These are phyloP conservation scores for Lepidotrigona ventralis DNA, from an alignment of 1,140 invertebrate genomes.

Conservation along the genomic window DNA sequence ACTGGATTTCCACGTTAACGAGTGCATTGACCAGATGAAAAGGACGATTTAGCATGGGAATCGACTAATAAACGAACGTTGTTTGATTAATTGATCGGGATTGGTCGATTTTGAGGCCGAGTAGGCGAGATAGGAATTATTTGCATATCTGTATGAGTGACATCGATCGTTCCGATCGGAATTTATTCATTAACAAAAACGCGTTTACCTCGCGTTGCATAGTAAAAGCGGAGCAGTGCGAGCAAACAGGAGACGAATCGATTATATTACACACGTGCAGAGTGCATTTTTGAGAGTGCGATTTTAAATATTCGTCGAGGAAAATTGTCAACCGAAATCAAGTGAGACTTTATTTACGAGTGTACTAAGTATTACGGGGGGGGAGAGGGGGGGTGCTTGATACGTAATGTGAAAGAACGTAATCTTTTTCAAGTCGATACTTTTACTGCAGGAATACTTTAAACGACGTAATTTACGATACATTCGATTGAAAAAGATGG, in stretches of 20 bases:
- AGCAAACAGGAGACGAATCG: background rate
- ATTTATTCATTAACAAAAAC: conserved; percentile 24
- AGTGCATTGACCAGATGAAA: background rate
- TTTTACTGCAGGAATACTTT: background rate
- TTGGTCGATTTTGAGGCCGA: background rate
- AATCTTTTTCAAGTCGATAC: background rate
- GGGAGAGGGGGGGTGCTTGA: too few relatives aligned
- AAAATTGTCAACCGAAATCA: background rate
- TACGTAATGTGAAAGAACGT: background rate
- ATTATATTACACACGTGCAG: background rate
- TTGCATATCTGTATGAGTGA: background rate
- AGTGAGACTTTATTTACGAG: background rate
- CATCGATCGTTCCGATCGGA: background rate
- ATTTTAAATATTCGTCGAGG: background rate
- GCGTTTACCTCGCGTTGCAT: background rate
- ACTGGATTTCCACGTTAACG: background rate
- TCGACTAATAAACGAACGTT: conserved; percentile 9
- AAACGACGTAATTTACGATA: background rate
- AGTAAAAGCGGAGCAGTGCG: too few relatives aligned
- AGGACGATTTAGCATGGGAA: background rate
- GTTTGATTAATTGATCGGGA: conserved; percentile 8
- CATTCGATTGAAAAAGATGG: background rate
- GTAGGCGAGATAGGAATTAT: background rate
- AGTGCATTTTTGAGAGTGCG: background rate
- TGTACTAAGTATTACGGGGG: background rate